Evolutionary conservation across 2,113 vertebrate species (phyloP).

Genomic region (Gobius niger): DNA sequence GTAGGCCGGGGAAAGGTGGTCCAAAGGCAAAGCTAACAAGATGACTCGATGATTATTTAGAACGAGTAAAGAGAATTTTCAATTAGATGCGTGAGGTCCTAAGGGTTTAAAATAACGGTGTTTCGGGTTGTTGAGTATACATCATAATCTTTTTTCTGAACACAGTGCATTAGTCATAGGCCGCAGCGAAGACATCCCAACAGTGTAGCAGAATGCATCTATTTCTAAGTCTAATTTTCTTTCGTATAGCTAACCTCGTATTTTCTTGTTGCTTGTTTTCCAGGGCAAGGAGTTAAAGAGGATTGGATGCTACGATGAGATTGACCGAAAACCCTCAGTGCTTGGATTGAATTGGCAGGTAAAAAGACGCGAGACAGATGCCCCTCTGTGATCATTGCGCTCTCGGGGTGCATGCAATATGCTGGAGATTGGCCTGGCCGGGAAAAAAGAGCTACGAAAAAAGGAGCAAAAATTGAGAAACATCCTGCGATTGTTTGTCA

Average conservation of each 20-base stretch:
- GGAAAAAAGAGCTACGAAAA: background rate
- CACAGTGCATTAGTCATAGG: conserved; percentile 46
- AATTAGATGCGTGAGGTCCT: conserved; percentile 49
- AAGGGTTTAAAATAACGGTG: conserved; percentile 36
- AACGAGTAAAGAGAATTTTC: conserved; percentile 61
- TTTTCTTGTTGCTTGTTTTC: conserved; percentile 42
- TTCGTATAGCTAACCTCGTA: conserved; percentile 14
- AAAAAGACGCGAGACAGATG: conserved; percentile 14
- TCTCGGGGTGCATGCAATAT: background rate
- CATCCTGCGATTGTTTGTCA: background rate
- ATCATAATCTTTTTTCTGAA: conserved; percentile 35
- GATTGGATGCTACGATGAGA: conserved; percentile 57
- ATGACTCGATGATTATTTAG: conserved; percentile 63
- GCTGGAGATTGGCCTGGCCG: background rate
- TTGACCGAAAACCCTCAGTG: conserved; percentile 59
- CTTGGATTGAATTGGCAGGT: conserved; percentile 74
- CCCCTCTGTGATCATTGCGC: background rate
- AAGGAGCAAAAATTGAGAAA: background rate
- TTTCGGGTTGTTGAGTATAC: conserved; percentile 42
- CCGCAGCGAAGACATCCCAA: conserved; percentile 11
- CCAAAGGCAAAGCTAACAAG: conserved; percentile 54
- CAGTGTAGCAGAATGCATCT: conserved; percentile 31
- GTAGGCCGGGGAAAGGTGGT: conserved; percentile 44
- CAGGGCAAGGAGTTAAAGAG: conserved; percentile 50
- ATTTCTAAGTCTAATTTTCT: conserved; percentile 13